Percentiles rank a stretch among this genome's conserved stretches.
phyloP scores from a whole-genome alignment of 2,797 vertebrate genomes.

The Enteromius paludinosus region DNA sequence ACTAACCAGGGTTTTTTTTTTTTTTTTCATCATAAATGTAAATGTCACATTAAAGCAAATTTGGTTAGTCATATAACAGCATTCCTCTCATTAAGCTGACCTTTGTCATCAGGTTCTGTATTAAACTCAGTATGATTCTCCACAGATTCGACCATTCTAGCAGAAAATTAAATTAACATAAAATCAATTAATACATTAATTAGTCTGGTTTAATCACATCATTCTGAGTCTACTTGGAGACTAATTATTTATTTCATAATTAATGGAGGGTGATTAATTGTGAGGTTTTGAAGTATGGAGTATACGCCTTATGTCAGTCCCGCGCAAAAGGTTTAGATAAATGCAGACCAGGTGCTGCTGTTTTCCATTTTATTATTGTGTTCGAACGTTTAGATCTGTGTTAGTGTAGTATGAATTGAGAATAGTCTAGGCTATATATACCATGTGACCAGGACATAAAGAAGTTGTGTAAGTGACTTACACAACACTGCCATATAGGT shows the following conservation, averaged over 20 bases:
- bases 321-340: not conserved
- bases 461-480: not conserved
- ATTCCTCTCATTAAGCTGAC: constrained; percentile 51
- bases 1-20: not conserved
- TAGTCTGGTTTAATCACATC: constrained; percentile 81
- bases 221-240: constrained; percentile 75
- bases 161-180: constrained; percentile 80
- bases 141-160: constrained; percentile 73
- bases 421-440: not conserved
- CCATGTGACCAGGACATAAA: not conserved
- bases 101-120: constrained; percentile 58
- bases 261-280: constrained; percentile 79
- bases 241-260: constrained; percentile 83
- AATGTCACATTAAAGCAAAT: constrained; percentile 41
- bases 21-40: constrained; percentile 13
- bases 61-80: constrained; percentile 42
- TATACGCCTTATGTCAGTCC: constrained; percentile 55
- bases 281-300: constrained; percentile 65
- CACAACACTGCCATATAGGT: not conserved
- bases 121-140: constrained; percentile 62
- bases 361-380: not conserved
- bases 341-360: not conserved
- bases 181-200: constrained; percentile 85
- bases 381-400: not conserved
- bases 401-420: not conserved